Evolutionary conservation across 2,113 vertebrate species (phyloP), one percentile per base, ranked within the genome.

Genomic region (Heterochromis multidens): DNA sequence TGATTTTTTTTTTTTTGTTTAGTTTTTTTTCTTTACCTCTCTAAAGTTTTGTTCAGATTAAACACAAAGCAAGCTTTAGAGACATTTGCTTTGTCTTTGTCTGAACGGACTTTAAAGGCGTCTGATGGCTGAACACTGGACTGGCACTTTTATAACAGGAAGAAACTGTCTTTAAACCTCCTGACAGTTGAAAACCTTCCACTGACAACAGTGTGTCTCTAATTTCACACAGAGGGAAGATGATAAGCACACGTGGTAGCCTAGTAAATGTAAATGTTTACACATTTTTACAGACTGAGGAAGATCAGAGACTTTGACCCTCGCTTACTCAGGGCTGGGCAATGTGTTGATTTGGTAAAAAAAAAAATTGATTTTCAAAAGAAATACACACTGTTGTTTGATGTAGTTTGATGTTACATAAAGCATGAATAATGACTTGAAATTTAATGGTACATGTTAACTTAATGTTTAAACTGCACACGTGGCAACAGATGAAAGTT

Each of bases 21-120:
- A 37, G 21, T 49, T 2, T 29, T 9, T 43, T 56, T 0, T 21
- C 0, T 19, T 43, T 31, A 6, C 17, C 7, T 4, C 77, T 80
- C 59, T 35, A 5, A 60, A 76, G 11, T 27, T 79, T 76, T 67
- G 56, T 85, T 77, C 6, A 79, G 49, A 54, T 52, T 52, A 25
- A 81, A 84, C 1, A 21, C 1, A 2, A 46, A 80, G 80, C 35
- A 16, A 33, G 23, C 40, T 72, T 12, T 3, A 72, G 65, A 29
- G 16, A 31, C 14, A 17, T 31, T 31, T 31, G 27, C 59, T 61
- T 61, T 61, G 25, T 25, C 9, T 31, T 60, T 79, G 1, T 56
- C n/a, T 40, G 23, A 76, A 62, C 65, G 56, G 43, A 80, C 29
- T n/a, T 49, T 8, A 8, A 17, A 4, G 31, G 5, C 6, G 25